Evolutionary conservation across 2,888 invertebrate genomes (phyloP).

Genomic region (Elegia similella): DNA sequence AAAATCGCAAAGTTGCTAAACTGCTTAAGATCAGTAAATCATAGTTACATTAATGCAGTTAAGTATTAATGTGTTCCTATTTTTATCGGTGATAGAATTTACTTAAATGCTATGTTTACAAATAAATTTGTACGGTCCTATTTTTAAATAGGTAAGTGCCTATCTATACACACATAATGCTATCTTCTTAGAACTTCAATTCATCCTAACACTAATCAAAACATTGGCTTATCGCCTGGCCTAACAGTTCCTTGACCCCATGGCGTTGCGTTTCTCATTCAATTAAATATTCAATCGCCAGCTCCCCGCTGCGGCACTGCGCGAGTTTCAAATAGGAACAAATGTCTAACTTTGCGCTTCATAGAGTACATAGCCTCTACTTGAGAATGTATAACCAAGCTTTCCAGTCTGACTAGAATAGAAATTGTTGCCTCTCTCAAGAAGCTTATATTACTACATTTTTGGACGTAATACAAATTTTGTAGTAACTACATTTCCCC

Average conservation of each 20-base stretch:
- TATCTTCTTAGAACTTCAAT: background rate
- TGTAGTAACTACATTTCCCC: too few relatives aligned
- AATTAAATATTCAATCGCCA: conserved; percentile 71
- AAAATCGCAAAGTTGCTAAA: too few relatives aligned
- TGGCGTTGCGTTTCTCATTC: conserved; percentile 53
- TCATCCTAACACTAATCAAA: conserved; percentile 17
- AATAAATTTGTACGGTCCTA: too few relatives aligned
- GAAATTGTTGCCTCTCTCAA: too few relatives aligned
- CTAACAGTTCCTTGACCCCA: conserved; percentile 44
- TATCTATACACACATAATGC: background rate
- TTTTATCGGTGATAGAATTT: too few relatives aligned
- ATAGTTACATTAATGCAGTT: too few relatives aligned
- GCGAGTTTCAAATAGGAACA: conserved; percentile 3
- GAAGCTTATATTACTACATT: too few relatives aligned
- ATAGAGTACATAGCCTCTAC: background rate
- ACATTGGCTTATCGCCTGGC: conserved; percentile 28
- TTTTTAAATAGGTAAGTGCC: too few relatives aligned
- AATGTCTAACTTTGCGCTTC: conserved; percentile 5
- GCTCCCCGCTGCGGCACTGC: conserved; percentile 39
- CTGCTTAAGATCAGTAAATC: too few relatives aligned
- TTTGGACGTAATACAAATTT: too few relatives aligned
- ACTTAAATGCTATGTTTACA: too few relatives aligned
- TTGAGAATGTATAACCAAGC: background rate
- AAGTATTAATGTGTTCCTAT: too few relatives aligned
- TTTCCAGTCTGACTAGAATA: background rate